A percentile compares a stretch with the other conserved stretches of the same genome.
Evolutionary conservation across 2,888 invertebrate species (phyloP).

Genomic region (Drosophila seclusa): DNA sequence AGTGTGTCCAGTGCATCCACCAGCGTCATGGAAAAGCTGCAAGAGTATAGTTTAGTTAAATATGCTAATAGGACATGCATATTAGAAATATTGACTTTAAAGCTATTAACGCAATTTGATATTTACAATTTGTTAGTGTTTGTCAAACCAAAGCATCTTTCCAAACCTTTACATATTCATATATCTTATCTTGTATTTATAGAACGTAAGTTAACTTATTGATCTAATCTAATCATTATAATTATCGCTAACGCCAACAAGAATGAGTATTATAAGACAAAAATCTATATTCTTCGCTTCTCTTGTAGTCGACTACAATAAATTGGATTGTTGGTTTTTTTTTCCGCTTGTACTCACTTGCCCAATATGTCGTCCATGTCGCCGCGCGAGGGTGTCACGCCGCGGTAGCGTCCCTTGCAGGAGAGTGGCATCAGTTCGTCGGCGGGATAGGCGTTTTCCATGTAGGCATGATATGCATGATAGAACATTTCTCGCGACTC

Average conservation of each 20-base stretch:
- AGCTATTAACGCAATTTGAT: background rate
- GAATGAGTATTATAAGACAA: background rate
- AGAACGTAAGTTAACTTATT: background rate
- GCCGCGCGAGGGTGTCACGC: conserved; percentile 95
- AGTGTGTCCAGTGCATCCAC: conserved; percentile 97
- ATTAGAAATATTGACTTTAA: background rate
- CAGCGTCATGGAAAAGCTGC: conserved; percentile 97
- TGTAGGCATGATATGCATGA: conserved; percentile 97
- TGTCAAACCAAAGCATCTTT: too few species aligned
- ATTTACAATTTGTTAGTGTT: too few species aligned
- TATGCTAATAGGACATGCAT: background rate
- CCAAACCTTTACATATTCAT: background rate
- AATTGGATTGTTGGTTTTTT: background rate
- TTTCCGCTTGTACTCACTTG: conserved; percentile 89
- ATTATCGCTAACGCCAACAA: background rate
- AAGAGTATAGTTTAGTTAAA: conserved; percentile 79
- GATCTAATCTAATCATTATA: background rate
- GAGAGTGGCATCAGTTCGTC: conserved; percentile 99
- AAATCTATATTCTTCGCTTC: background rate
- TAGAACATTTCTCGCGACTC: conserved; percentile 98
- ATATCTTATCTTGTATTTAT: background rate
- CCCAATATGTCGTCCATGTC: conserved; percentile 98
- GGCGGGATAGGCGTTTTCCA: conserved; percentile 99
- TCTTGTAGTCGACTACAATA: background rate
- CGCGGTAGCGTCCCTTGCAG: conserved; percentile 96